These are phyloP conservation scores for Psephotus haematonotus DNA, from an alignment of 2,113 vertebrate species.

Conservation along the genomic window DNA sequence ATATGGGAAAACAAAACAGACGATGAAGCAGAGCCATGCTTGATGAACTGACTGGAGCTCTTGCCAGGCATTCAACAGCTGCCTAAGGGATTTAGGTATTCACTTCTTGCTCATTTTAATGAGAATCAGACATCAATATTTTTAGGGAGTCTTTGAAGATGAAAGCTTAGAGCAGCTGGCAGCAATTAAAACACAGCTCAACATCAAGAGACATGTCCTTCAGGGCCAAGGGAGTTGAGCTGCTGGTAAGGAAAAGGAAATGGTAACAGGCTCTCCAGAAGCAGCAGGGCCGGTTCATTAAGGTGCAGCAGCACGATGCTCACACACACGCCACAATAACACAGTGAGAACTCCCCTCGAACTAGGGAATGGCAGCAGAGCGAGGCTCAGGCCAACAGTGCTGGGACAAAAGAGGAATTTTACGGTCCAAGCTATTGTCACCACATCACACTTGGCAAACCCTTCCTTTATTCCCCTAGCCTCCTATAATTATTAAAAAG, in stretches of 20 bases:
- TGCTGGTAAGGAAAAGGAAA: not conserved
- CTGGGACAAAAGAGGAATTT: not conserved
- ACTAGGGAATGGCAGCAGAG: not conserved
- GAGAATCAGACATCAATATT: not conserved
- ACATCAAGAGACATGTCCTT: not conserved
- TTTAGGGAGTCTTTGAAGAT: slow-evolving; percentile 3
- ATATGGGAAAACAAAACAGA: not conserved
- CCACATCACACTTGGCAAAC: slow-evolving; percentile 43
- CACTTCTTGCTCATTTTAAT: not conserved
- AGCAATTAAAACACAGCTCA: not conserved
- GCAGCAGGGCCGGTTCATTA: not conserved
- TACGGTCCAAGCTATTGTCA: not conserved
- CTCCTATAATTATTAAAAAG: slow-evolving; percentile 20
- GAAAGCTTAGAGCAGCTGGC: not conserved
- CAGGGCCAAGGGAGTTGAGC: not conserved
- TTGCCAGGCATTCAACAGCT: not conserved
- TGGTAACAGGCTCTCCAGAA: not conserved
- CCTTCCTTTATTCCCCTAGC: not conserved
- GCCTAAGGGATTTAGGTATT: not conserved
- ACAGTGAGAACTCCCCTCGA: not conserved
- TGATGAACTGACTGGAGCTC: not conserved
- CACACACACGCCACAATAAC: slow-evolving; percentile 2
- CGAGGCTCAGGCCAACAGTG: not conserved
- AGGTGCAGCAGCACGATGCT: not conserved
- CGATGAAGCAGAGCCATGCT: not conserved